phyloP scores from a whole-genome alignment of 2,888 invertebrate genomes.

The Aplocera efformata region DNA sequence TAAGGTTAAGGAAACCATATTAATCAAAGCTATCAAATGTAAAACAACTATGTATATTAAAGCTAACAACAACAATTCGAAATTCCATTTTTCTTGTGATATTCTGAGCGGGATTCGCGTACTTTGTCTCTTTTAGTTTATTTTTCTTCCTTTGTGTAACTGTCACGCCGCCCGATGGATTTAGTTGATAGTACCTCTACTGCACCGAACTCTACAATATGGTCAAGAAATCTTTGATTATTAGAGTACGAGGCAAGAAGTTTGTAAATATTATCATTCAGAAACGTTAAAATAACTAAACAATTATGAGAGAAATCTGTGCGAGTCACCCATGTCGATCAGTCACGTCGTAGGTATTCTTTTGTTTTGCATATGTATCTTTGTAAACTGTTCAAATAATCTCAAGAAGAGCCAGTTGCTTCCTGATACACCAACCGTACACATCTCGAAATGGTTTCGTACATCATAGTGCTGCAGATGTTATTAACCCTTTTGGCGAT shows the following conservation, averaged over 20 bases:
- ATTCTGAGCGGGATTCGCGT: too few species aligned
- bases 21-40: too few species aligned
- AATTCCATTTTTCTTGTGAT: too few species aligned
- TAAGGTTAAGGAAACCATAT: too few species aligned
- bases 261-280: slow-evolving; percentile 38
- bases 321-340: slow-evolving; percentile 38
- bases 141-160: too few species aligned
- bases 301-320: slow-evolving; percentile 38
- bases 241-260: neutral
- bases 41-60: too few species aligned
- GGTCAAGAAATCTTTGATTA: too few species aligned
- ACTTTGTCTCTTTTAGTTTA: too few species aligned
- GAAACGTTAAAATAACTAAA: slow-evolving; percentile 34
- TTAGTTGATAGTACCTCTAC: too few species aligned
- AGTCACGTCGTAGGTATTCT: slow-evolving; percentile 39
- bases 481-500: slow-evolving; percentile 36
- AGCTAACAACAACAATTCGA: too few species aligned
- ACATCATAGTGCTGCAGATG: slow-evolving; percentile 32
- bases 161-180: too few species aligned
- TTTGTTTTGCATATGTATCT: slow-evolving; percentile 48
- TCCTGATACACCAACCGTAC: slow-evolving; percentile 32
- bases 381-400: slow-evolving; percentile 44
- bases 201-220: too few species aligned
- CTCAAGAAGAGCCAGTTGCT: slow-evolving; percentile 38
- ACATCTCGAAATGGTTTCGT: slow-evolving; percentile 49